These are phyloP conservation scores for Notarius quadriscutis DNA, from an alignment of 2,113 vertebrate species.

Conservation along the genomic window DNA sequence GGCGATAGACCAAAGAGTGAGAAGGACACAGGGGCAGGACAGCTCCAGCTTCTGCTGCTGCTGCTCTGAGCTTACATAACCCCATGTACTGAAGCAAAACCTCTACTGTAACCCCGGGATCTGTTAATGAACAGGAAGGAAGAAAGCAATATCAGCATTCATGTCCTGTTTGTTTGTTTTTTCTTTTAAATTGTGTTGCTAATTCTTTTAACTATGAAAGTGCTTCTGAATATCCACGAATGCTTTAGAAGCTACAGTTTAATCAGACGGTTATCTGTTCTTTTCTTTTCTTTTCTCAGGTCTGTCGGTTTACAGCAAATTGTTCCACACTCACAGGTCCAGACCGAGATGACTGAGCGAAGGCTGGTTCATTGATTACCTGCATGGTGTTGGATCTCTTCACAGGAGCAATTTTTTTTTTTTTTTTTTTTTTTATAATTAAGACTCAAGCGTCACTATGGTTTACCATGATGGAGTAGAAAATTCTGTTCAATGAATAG, in stretches of 20 bases:
- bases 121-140: not conserved
- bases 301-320: constrained; percentile 65
- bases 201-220: not conserved
- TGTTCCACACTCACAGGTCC: constrained; percentile 62
- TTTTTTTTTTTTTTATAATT: not conserved
- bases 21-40: constrained; percentile 24
- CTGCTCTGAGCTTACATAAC: constrained; percentile 34
- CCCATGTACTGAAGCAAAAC: not conserved
- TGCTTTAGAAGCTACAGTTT: not conserved
- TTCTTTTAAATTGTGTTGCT: not conserved
- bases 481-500: constrained; percentile 15
- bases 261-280: constrained; percentile 28
- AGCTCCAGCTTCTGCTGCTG: constrained; percentile 42
- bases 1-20: constrained; percentile 54
- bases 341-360: constrained; percentile 67
- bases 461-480: constrained; percentile 3
- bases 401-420: not conserved
- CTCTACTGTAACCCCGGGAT: not conserved
- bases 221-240: not conserved
- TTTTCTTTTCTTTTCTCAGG: constrained; percentile 58
- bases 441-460: not conserved
- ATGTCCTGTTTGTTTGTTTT: not conserved
- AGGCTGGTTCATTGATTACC: constrained; percentile 18
- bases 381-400: not conserved
- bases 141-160: constrained; percentile 1